Evolutionary conservation across 2,888 invertebrate species (phyloP).

Genomic region (Aromia moschata): DNA sequence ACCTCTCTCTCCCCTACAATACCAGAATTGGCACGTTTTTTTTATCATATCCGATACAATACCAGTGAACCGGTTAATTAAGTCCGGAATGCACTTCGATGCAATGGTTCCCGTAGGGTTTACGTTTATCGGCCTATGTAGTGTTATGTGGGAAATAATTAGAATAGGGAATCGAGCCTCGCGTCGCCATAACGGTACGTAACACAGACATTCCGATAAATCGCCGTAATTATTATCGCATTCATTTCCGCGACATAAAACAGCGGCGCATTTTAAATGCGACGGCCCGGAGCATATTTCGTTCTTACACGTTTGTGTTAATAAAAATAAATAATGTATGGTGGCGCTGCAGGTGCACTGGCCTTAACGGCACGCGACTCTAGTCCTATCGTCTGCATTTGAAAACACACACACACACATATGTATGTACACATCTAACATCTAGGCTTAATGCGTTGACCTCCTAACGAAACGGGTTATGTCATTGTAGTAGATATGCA

Average conservation of each 20-base stretch:
- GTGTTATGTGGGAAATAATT: conserved; percentile 11
- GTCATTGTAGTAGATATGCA: no score
- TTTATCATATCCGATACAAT: no score
- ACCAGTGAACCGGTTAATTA: no score
- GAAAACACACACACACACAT: no score
- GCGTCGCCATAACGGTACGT: conserved; percentile 36
- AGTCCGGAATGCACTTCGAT: no score
- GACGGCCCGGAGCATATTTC: conserved; percentile 13
- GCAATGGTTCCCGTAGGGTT: no score
- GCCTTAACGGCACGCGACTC: conserved; percentile 24
- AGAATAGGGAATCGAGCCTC: conserved; percentile 19
- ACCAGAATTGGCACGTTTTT: no score
- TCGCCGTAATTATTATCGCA: conserved; percentile 30
- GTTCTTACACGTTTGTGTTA: background rate
- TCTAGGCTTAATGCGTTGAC: no score
- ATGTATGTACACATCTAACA: no score
- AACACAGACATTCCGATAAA: conserved; percentile 33
- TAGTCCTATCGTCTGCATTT: background rate
- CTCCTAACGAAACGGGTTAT: no score
- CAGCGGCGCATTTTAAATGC: conserved; percentile 14
- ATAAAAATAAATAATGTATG: conserved; percentile 19
- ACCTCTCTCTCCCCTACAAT: no score
- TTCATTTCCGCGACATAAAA: conserved; percentile 19
- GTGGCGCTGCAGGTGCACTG: conserved; percentile 12
- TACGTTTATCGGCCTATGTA: background rate